Conservation (phyloP, 2,113 vertebrate genomes). For the Tichodroma muraria region DNA sequence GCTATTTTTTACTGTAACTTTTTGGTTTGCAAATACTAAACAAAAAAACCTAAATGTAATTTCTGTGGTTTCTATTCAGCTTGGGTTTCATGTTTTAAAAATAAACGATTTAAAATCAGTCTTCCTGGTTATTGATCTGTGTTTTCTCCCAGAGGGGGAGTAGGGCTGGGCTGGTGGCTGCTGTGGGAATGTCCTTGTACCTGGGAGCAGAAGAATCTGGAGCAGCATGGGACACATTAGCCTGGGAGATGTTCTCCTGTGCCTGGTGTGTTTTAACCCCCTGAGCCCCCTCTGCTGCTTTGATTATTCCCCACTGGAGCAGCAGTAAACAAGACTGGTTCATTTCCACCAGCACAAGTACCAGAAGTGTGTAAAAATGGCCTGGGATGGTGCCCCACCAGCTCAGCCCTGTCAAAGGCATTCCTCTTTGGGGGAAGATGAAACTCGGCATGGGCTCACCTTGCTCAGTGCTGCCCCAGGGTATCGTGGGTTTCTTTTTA, state of each 20-base stretch:
- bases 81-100: slow-evolving; percentile 95
- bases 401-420: rapidly evolving
- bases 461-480: background rate
- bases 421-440: background rate
- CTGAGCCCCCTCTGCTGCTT: background rate
- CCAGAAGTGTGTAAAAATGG: background rate
- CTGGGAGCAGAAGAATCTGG: background rate
- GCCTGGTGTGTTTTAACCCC: background rate
- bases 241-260: background rate
- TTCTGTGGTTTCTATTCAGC: slow-evolving; percentile 90
- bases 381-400: background rate
- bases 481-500: background rate
- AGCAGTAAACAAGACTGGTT: rapidly evolving
- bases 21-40: slow-evolving; percentile 83
- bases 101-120: slow-evolving; percentile 75
- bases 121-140: background rate
- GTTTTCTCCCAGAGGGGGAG: rapidly evolving
- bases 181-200: rapidly evolving
- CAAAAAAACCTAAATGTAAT: slow-evolving; percentile 82
- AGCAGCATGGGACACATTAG: background rate
- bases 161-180: background rate
- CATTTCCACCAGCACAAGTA: background rate
- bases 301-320: background rate
- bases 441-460: background rate
- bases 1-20: slow-evolving; percentile 78